Evolutionary conservation across 2,113 vertebrate species (phyloP).

Genomic region (Hirundichthys speculiger): DNA sequence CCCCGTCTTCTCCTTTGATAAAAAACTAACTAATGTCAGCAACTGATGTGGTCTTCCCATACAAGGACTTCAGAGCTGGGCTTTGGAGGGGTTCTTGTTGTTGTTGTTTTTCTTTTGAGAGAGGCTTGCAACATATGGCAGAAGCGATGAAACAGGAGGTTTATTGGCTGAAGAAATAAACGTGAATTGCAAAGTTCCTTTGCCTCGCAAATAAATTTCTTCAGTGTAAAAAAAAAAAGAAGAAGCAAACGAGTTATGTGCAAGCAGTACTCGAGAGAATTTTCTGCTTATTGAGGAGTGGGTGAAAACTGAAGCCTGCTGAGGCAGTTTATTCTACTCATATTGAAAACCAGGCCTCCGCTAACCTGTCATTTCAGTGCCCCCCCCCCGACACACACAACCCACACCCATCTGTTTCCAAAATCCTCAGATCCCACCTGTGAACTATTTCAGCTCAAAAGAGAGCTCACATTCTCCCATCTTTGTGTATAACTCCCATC

Average conservation of each 20-base stretch:
- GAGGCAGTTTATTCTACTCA: conserved; percentile 38
- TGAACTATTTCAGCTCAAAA: conserved; percentile 77
- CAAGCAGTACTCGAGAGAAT: conserved; percentile 4
- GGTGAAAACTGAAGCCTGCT: conserved; percentile 38
- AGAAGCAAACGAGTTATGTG: neutral
- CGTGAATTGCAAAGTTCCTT: conserved; percentile 31
- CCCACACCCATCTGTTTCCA: conserved; percentile 59
- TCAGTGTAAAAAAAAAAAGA: neutral
- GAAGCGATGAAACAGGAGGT: conserved; percentile 46
- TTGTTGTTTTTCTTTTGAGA: neutral
- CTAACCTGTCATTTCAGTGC: conserved; percentile 66
- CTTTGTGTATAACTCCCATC: conserved; percentile 52
- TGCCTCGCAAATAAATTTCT: conserved; percentile 36
- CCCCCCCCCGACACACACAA: conserved; percentile 37
- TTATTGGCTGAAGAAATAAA: conserved; percentile 37
- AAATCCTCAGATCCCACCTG: conserved; percentile 74
- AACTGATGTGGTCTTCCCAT: conserved; percentile 56
- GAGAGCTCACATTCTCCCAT: conserved; percentile 55
- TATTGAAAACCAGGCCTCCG: conserved; percentile 39
- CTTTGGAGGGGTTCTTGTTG: conserved; percentile 14
- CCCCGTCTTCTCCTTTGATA: conserved; percentile 41
- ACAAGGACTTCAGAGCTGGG: conserved; percentile 33
- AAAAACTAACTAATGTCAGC: conserved; percentile 62
- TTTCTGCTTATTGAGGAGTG: conserved; percentile 31
- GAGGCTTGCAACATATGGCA: conserved; percentile 57